These are phyloP conservation scores for Eospalax fontanierii DNA, from an alignment of 2,797 vertebrate genomes.

Conservation along the genomic window DNA sequence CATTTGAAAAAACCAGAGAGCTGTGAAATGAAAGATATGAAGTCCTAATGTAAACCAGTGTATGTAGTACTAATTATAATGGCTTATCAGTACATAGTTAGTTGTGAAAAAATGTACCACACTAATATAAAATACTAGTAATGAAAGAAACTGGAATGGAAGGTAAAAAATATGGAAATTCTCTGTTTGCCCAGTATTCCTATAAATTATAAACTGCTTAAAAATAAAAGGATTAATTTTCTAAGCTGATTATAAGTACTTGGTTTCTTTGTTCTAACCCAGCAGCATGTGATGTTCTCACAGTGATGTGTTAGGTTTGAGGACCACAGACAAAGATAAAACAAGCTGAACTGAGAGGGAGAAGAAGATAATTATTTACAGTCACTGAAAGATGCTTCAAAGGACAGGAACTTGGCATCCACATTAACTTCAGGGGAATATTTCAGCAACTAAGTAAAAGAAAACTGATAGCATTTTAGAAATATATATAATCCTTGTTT, in stretches of 20 bases:
- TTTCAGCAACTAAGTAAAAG: slow-evolving; percentile 26
- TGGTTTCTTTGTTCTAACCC: neutral
- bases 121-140: neutral
- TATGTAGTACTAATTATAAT: neutral
- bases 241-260: neutral
- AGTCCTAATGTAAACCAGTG: neutral
- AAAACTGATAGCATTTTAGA: neutral
- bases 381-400: neutral
- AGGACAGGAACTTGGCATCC: neutral
- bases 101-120: neutral
- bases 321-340: neutral
- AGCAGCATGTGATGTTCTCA: neutral
- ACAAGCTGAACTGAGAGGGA: neutral
- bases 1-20: neutral
- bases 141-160: neutral
- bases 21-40: neutral
- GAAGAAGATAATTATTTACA: neutral
- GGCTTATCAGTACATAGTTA: no score
- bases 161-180: neutral
- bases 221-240: neutral
- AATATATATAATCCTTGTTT: neutral
- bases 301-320: neutral
- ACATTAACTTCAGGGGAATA: neutral
- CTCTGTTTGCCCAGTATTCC: neutral
- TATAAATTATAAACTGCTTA: neutral